Evolutionary conservation across 2,797 vertebrate species (phyloP).

Genomic region (Amphiprion clarkii): DNA sequence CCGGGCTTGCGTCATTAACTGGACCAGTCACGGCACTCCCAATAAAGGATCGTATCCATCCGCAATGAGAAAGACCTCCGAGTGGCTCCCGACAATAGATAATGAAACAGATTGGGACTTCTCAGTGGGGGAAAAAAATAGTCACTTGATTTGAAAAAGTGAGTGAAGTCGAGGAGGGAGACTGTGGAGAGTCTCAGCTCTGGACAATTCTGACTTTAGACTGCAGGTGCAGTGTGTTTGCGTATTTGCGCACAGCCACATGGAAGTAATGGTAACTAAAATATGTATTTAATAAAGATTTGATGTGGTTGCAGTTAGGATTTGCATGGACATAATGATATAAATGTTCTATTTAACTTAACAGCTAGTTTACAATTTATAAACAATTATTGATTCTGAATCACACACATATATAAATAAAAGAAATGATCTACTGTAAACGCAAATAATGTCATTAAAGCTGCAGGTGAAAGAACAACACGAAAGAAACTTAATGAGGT

Average conservation of each 20-base stretch:
- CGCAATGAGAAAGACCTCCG: conserved; percentile 72
- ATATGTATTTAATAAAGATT: background rate
- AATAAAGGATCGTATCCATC: conserved; percentile 86
- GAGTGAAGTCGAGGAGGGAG: background rate
- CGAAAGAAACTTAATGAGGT: background rate
- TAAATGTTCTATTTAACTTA: too few species aligned
- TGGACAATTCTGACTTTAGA: background rate
- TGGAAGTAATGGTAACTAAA: background rate
- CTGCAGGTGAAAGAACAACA: too few species aligned
- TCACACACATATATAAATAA: too few species aligned
- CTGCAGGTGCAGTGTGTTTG: conserved; percentile 52
- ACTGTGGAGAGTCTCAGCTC: background rate
- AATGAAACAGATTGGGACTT: background rate
- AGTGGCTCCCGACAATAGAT: conserved; percentile 31
- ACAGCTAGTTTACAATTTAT: too few species aligned
- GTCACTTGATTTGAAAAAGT: background rate
- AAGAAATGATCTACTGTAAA: too few species aligned
- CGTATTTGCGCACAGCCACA: background rate
- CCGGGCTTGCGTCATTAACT: conserved; percentile 89
- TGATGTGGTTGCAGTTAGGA: too few species aligned
- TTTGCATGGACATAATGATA: too few species aligned
- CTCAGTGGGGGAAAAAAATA: background rate
- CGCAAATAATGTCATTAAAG: too few species aligned
- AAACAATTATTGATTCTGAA: too few species aligned
- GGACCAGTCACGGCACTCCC: conserved; percentile 84